Evolutionary conservation across 2,797 vertebrate species (phyloP).

Genomic region (Pipistrellus pipistrellus): DNA sequence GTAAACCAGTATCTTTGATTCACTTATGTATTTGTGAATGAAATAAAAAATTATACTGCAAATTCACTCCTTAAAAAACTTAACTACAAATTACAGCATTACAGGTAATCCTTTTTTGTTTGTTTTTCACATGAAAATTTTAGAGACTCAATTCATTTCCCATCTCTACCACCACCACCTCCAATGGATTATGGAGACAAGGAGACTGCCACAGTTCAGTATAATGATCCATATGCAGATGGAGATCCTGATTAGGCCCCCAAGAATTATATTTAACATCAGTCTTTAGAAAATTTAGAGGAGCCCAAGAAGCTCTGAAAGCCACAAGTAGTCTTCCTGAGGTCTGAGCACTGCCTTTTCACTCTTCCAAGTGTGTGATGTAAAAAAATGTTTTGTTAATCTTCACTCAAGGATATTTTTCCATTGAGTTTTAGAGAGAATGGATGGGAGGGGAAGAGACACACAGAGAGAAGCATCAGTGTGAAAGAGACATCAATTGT

Average conservation of each 20-base stretch:
- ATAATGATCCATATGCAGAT: constrained; percentile 97
- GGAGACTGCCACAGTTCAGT: constrained; percentile 96
- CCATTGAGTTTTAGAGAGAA: too few species aligned
- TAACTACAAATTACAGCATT: constrained; percentile 90
- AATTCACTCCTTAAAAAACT: constrained; percentile 90
- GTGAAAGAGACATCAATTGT: too few species aligned
- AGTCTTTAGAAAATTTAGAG: not conserved
- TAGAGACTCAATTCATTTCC: constrained; percentile 88
- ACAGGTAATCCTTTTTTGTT: constrained; percentile 88
- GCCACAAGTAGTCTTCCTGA: not conserved
- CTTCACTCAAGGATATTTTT: too few species aligned
- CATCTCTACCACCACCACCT: constrained; percentile 96
- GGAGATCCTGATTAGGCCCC: constrained; percentile 98
- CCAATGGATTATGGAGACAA: constrained; percentile 98
- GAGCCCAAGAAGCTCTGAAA: not conserved
- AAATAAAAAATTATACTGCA: constrained; percentile 89
- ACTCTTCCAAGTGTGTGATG: not conserved
- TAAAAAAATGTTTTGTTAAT: too few species aligned
- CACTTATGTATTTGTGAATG: constrained; percentile 90
- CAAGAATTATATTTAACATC: constrained; percentile 91
- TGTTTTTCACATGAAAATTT: constrained; percentile 90
- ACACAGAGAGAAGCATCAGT: too few species aligned
- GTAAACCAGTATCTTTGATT: constrained; percentile 87
- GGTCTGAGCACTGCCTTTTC: not conserved
- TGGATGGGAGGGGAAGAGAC: too few species aligned